phyloP scores from a whole-genome alignment of 2,888 invertebrate species.

The Hoplodrina blanda region DNA sequence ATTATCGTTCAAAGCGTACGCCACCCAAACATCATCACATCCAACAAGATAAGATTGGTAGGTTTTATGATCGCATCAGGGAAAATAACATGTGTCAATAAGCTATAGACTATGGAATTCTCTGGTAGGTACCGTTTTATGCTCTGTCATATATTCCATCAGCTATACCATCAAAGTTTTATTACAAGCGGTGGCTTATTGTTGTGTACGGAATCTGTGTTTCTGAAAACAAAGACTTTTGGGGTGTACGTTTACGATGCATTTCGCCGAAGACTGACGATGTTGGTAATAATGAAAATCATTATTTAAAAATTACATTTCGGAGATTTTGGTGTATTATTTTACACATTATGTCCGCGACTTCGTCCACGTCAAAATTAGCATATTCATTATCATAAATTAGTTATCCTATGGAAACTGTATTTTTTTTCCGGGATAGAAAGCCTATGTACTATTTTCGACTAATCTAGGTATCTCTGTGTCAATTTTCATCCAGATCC shows the following conservation, averaged over 20 bases:
- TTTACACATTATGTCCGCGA: too few relatives aligned
- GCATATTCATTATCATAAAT: too few relatives aligned
- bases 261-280: constrained; percentile 15
- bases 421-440: too few relatives aligned
- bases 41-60: constrained; percentile 78
- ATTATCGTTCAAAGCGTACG: constrained; percentile 64
- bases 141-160: constrained; percentile 71
- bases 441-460: too few relatives aligned
- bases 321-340: not conserved
- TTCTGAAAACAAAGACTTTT: constrained; percentile 50
- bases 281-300: constrained; percentile 24
- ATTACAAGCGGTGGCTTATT: constrained; percentile 70
- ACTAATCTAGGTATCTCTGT: too few relatives aligned
- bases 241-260: constrained; percentile 49
- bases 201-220: constrained; percentile 51
- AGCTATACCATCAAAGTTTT: constrained; percentile 79
- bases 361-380: too few relatives aligned
- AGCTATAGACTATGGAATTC: constrained; percentile 75
- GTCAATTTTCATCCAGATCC: too few relatives aligned
- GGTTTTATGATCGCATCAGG: constrained; percentile 81
- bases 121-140: constrained; percentile 79
- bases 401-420: too few relatives aligned
- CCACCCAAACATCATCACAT: constrained; percentile 75
- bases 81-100: constrained; percentile 85
- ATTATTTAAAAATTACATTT: not conserved